Conservation (phyloP, 1,140 invertebrate species). For the Leptonema lineaticorne region DNA sequence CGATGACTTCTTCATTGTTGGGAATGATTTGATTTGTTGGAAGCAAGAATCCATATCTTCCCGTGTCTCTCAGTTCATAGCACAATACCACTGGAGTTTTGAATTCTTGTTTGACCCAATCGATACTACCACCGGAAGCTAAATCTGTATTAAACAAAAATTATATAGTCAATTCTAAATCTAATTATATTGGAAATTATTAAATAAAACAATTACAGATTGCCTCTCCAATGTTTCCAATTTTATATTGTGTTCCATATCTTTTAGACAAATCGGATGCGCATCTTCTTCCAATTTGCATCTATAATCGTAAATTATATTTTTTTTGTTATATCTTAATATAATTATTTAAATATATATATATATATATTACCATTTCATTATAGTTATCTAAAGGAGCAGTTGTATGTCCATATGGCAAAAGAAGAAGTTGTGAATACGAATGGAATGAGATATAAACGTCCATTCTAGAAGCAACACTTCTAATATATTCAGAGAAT, state of each 20-base stretch:
- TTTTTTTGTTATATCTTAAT: not conserved
- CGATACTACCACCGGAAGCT: constrained; percentile 55
- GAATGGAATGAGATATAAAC: constrained; percentile 62
- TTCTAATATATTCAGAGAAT: constrained; percentile 53
- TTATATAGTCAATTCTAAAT: no score
- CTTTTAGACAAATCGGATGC: constrained; percentile 53
- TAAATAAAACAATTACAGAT: constrained; percentile 53
- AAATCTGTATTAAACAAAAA: constrained; percentile 46
- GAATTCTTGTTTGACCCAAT: constrained; percentile 58
- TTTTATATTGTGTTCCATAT: constrained; percentile 52
- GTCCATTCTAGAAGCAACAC: constrained; percentile 48
- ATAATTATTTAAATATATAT: not conserved
- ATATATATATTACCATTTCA: constrained; percentile 53
- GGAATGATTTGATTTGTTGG: constrained; percentile 73
- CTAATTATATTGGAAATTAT: no score
- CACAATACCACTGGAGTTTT: constrained; percentile 54
- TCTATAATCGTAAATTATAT: constrained; percentile 45
- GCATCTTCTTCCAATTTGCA: constrained; percentile 57
- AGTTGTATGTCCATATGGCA: constrained; percentile 56
- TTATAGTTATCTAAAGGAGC: constrained; percentile 60
- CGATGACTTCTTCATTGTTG: constrained; percentile 69
- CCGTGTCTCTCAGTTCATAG: constrained; percentile 51
- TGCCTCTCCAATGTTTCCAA: constrained; percentile 59
- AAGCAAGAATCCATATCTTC: constrained; percentile 74
- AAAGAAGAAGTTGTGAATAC: constrained; percentile 61